These are phyloP conservation scores for Ischnus inquisitorius DNA, from an alignment of 2,888 invertebrate genomes.

Conservation along the genomic window DNA sequence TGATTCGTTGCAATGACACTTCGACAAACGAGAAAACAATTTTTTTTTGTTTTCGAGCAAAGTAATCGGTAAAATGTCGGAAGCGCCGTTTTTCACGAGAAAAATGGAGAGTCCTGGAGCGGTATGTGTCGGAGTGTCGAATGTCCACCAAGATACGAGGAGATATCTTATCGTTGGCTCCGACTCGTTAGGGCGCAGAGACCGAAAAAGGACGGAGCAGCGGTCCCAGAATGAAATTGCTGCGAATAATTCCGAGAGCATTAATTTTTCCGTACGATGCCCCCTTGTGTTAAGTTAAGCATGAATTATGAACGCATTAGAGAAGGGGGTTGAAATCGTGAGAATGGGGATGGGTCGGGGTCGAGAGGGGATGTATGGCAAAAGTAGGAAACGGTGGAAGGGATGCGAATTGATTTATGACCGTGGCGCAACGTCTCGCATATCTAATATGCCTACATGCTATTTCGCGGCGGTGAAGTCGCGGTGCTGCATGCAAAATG, in stretches of 20 bases:
- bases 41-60: too few species aligned
- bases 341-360: slow-evolving; percentile 21
- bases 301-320: slow-evolving; percentile 85
- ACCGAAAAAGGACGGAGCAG: neutral
- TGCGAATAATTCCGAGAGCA: slow-evolving; percentile 76
- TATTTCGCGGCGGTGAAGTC: slow-evolving; percentile 74
- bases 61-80: too few species aligned
- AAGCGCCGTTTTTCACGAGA: neutral
- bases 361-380: neutral
- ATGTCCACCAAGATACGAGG: slow-evolving; percentile 40
- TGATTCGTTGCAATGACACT: too few species aligned
- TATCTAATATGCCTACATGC: slow-evolving; percentile 81
- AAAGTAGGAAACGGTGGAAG: slow-evolving; percentile 68
- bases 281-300: slow-evolving; percentile 80
- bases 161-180: slow-evolving; percentile 53
- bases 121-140: neutral
- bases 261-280: slow-evolving; percentile 81
- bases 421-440: slow-evolving; percentile 81
- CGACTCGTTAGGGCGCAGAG: slow-evolving; percentile 7
- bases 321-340: slow-evolving; percentile 57
- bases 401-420: slow-evolving; percentile 85
- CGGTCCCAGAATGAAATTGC: slow-evolving; percentile 60
- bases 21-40: too few species aligned
- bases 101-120: too few species aligned
- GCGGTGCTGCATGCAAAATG: slow-evolving; percentile 69